Evolutionary conservation across 2,113 vertebrate species (phyloP), one percentile per base, ranked within the genome.

Genomic region (Pseudorhombus dupliciocellatus): DNA sequence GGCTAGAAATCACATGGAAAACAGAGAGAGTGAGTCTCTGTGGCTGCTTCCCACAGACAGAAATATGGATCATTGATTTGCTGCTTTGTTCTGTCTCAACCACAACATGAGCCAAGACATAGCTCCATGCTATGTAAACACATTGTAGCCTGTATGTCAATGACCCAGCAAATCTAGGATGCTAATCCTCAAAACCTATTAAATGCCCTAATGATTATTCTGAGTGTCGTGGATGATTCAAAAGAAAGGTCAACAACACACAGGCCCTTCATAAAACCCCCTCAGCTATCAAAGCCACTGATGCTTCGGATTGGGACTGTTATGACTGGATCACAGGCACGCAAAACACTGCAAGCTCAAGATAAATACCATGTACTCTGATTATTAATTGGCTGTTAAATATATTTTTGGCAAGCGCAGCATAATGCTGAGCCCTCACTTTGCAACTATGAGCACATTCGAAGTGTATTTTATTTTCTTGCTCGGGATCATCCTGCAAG

Each of bases 51-150:
- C 70, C 42, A 18, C 79, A 28, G 55, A 64, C 65, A 70, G 55
- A 87, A 84, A 67, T 71, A 82, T 74, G 75, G 54, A 67, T 73
- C 28, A 20, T 55, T 77, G 54, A 75, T 81, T 57, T 10, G 11
- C 15, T 21, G 52, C 60, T 73, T 70, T 61, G 77, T 67, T 75
- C 55, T 21, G 28, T 64, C 37, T 55, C 22, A 73, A 70, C 28
- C 79, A 60, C 24, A 55, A 21, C 34, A n/a, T 2, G 2, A 21
- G 46, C 50, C 53, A 54, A 66, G 44, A 71, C 28, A 61, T 65
- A 15, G 31, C 22, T 30, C 77, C 61, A 34, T 42, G 7, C 9
- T 55, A 48, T 30, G 65, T 63, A 69, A 70, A 68, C 20, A 48
- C 52, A 52, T 18, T 74, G 31, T 40, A 61, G 22, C 37, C 21